Evolutionary conservation across 1,140 invertebrate genomes (phyloP).

Genomic region (Oreohelix idahoensis): DNA sequence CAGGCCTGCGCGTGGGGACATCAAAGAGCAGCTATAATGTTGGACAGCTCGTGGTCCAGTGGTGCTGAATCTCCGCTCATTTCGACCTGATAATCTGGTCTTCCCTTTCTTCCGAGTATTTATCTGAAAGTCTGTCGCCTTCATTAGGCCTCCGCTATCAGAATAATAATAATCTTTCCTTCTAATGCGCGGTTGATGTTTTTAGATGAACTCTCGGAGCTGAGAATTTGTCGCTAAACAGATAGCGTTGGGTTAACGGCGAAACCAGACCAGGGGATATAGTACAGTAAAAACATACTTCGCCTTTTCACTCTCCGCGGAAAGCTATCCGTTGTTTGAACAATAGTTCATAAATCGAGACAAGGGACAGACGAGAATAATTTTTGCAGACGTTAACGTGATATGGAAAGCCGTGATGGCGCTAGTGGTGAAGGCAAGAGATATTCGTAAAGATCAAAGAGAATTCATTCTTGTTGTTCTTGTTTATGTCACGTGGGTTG

Average conservation of each 20-base stretch:
- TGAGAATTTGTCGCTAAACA: background rate
- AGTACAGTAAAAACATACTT: background rate
- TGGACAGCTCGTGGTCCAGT: background rate
- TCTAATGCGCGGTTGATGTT: background rate
- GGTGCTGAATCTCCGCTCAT: background rate
- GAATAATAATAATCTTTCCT: background rate
- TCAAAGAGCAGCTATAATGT: background rate
- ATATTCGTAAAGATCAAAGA: too few species aligned
- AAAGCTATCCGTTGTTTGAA: background rate
- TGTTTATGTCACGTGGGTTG: too few species aligned
- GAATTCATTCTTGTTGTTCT: too few species aligned
- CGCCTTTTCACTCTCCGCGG: background rate
- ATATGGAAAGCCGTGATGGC: background rate
- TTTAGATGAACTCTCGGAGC: background rate
- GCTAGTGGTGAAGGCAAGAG: background rate
- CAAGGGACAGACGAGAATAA: background rate
- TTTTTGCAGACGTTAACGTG: background rate
- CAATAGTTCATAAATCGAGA: conserved; percentile 15
- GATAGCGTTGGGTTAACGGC: background rate
- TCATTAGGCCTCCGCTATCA: background rate
- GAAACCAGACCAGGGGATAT: background rate
- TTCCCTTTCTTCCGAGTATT: background rate
- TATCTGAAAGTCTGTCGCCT: background rate
- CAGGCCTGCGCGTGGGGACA: background rate
- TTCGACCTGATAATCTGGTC: background rate